Evolutionary conservation across 2,113 vertebrate species (phyloP).

Genomic region (Gadus chalcogrammus): DNA sequence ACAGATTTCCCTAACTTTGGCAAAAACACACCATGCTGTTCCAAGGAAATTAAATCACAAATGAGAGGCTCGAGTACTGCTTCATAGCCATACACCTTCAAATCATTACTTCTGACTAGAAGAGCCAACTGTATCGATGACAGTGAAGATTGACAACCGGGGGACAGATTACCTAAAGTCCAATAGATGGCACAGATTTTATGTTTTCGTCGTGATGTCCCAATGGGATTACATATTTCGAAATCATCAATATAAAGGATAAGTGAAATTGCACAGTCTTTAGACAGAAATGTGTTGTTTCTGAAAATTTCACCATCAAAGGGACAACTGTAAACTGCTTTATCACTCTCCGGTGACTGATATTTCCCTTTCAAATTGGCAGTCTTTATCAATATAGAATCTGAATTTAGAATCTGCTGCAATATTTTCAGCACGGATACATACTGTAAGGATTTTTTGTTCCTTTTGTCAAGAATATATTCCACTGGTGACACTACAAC

Average conservation of each 20-base stretch:
- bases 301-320: background rate
- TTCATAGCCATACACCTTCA: constrained; percentile 13
- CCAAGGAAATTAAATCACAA: background rate
- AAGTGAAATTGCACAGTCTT: background rate
- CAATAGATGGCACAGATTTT: constrained; percentile 3
- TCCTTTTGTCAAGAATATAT: background rate
- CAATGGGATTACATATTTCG: background rate
- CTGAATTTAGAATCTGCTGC: background rate
- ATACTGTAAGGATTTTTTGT: background rate
- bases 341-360: background rate
- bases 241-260: background rate
- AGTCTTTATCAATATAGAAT: background rate
- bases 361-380: background rate
- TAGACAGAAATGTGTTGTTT: background rate
- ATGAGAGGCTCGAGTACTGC: constrained; percentile 5
- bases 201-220: background rate
- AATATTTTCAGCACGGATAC: background rate
- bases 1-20: background rate
- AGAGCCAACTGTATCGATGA: constrained; percentile 11
- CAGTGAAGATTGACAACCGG: constrained; percentile 8
- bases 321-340: background rate
- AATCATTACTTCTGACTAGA: background rate
- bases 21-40: background rate
- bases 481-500: background rate
- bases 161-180: constrained; percentile 7